Percentiles rank a stretch among this genome's conserved stretches.
These are phyloP conservation scores for Xenotilapia leptura DNA, from an alignment of 2,113 vertebrate species.

Conservation along the genomic window DNA sequence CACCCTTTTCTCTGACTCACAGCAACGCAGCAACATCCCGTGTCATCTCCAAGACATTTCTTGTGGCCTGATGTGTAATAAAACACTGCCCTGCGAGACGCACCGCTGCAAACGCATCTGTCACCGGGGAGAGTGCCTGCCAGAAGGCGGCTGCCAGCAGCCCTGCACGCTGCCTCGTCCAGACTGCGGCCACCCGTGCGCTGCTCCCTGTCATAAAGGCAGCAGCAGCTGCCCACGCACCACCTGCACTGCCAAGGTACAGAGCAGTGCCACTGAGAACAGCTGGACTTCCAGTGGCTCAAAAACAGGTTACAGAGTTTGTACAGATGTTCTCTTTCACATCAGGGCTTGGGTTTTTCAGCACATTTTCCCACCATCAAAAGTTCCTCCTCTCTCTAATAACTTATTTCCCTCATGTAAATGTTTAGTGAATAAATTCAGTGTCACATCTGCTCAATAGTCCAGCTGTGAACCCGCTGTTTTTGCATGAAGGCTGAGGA, in stretches of 20 bases:
- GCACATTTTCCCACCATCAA: not conserved
- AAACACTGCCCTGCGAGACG: slow-evolving; percentile 81
- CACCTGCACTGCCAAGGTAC: slow-evolving; percentile 85
- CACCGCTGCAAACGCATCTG: slow-evolving; percentile 92
- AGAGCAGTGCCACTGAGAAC: not conserved
- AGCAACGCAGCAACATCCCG: slow-evolving; percentile 95
- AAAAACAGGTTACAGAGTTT: not conserved
- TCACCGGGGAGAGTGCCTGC: slow-evolving; percentile 87
- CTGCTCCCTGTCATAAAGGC: slow-evolving; percentile 83
- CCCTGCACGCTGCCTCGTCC: slow-evolving; percentile 78
- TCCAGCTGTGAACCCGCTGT: not conserved
- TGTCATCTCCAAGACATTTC: slow-evolving; percentile 97
- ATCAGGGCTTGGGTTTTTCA: not conserved
- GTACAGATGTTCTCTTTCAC: slow-evolving; percentile 9
- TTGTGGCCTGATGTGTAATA: slow-evolving; percentile 87
- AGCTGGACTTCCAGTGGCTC: not conserved
- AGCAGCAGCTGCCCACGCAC: slow-evolving; percentile 77
- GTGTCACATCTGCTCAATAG: not conserved
- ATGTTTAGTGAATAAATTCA: not conserved
- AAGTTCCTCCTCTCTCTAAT: not conserved
- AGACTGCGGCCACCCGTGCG: slow-evolving; percentile 89
- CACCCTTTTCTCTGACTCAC: not conserved
- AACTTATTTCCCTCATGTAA: not conserved
- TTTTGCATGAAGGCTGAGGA: not conserved
- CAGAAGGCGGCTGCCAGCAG: slow-evolving; percentile 84